Evolutionary conservation across 2,888 invertebrate species (phyloP).

Genomic region (Agriotes lineatus): DNA sequence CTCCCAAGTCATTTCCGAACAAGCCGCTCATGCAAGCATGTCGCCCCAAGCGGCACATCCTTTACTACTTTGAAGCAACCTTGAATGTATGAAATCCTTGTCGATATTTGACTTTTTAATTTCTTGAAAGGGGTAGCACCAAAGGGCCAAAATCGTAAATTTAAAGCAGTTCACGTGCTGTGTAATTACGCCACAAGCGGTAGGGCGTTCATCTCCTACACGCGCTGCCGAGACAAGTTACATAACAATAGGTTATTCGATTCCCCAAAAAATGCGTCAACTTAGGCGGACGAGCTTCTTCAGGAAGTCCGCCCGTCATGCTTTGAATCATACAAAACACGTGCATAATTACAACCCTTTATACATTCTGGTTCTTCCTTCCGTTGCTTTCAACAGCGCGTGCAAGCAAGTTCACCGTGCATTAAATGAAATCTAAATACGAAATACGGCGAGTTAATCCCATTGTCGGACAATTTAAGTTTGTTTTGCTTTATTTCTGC

Average conservation of each 20-base stretch:
- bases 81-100: too few species aligned
- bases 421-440: constrained; percentile 38
- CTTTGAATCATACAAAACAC: constrained; percentile 46
- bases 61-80: too few species aligned
- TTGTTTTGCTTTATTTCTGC: constrained; percentile 7
- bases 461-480: constrained; percentile 21
- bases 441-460: constrained; percentile 26
- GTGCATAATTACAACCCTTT: constrained; percentile 51
- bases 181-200: not conserved
- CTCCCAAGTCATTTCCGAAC: too few species aligned
- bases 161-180: too few species aligned
- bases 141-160: too few species aligned
- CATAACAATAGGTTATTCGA: constrained; percentile 25
- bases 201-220: not conserved
- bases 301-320: constrained; percentile 43
- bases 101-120: too few species aligned
- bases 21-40: too few species aligned
- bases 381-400: constrained; percentile 45
- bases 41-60: too few species aligned
- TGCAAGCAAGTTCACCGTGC: constrained; percentile 43
- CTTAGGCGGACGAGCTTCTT: constrained; percentile 38
- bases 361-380: constrained; percentile 43
- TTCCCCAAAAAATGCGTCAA: constrained; percentile 29
- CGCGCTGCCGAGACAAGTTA: constrained; percentile 12
- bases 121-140: too few species aligned